phyloP scores from a whole-genome alignment of 2,888 invertebrate species.

The Cephus runcator region DNA sequence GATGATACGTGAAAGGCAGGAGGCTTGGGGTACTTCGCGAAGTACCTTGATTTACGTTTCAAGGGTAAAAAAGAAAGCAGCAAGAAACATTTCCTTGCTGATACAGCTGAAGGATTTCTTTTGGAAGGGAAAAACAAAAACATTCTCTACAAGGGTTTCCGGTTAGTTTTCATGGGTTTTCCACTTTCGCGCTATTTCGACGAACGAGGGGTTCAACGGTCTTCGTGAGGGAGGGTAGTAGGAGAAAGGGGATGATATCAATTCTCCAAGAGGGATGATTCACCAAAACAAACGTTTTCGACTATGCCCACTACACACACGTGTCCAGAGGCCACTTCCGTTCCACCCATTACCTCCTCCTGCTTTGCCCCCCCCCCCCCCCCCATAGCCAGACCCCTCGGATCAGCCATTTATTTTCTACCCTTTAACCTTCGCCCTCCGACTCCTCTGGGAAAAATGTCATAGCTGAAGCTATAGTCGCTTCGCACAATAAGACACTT shows the following conservation, averaged over 20 bases:
- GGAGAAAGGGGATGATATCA: neutral
- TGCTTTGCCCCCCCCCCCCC: neutral
- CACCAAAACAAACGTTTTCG: neutral
- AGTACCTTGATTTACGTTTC: neutral
- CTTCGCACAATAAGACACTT: neutral
- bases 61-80: neutral
- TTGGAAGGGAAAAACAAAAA: neutral
- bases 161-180: neutral
- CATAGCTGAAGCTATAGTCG: neutral
- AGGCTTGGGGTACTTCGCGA: neutral
- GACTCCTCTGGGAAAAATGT: neutral
- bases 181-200: neutral
- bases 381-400: neutral
- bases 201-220: neutral
- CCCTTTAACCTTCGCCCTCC: neutral
- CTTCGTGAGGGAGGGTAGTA: too few relatives aligned
- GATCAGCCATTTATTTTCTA: neutral
- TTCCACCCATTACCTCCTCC: neutral
- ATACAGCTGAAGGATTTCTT: neutral
- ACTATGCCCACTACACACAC: neutral
- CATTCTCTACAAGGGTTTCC: neutral
- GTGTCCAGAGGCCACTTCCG: neutral
- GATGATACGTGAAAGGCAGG: neutral
- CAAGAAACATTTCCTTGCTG: neutral
- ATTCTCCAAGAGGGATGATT: neutral